Conservation (phyloP, 64 coral and sea anemone genomes). For the Stichodactyla helianthus region DNA sequence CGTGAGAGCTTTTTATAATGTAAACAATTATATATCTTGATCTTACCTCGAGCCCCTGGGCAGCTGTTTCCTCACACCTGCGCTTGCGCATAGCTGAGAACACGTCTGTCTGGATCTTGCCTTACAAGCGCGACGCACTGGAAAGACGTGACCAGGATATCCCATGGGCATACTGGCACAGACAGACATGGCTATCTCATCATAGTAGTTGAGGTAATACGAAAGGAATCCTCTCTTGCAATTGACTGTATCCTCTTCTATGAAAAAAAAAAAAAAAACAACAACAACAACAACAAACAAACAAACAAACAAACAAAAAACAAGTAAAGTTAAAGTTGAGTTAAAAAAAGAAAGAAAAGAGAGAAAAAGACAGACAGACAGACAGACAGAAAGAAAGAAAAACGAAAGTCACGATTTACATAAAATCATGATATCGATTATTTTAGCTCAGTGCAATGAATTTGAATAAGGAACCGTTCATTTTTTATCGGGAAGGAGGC, state of each 20-base stretch:
- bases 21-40: neutral
- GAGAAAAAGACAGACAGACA: neutral
- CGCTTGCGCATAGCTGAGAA: constrained; percentile 14
- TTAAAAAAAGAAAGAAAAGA: neutral
- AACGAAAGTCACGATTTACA: too few relatives aligned
- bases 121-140: constrained; percentile 40
- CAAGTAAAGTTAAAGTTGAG: too few relatives aligned
- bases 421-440: too few relatives aligned
- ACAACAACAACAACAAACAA: too few relatives aligned
- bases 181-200: constrained; percentile 56
- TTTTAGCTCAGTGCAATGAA: too few relatives aligned
- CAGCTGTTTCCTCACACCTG: neutral
- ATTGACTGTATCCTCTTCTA: neutral
- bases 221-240: constrained; percentile 45
- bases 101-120: constrained; percentile 1
- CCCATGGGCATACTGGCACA: constrained; percentile 44
- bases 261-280: neutral
- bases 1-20: too few relatives aligned
- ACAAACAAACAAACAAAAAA: too few relatives aligned
- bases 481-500: too few relatives aligned
- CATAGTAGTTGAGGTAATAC: constrained; percentile 58
- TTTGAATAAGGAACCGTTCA: too few relatives aligned
- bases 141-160: constrained; percentile 37
- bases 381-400: too few relatives aligned
- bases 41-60: neutral